phyloP scores from a whole-genome alignment of 2,888 invertebrate species.

The Drosophila meridiana region DNA sequence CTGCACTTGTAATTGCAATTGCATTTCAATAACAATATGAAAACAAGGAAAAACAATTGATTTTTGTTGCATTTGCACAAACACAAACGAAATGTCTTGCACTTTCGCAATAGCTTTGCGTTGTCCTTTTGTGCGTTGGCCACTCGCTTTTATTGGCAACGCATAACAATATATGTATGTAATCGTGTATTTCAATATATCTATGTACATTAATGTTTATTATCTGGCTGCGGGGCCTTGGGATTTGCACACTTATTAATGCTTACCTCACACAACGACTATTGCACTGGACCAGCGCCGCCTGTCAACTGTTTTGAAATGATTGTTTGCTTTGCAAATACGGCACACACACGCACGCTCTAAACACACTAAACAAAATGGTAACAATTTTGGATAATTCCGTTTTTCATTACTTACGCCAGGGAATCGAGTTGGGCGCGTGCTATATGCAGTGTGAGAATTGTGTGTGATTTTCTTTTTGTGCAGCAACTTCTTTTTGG shows the following conservation, averaged over 20 bases:
- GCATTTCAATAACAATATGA: slow-evolving; percentile 1
- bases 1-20: background rate
- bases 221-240: slow-evolving; percentile 33
- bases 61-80: background rate
- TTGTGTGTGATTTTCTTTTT: slow-evolving; percentile 19
- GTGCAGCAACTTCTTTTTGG: slow-evolving; percentile 18
- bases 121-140: background rate
- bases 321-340: slow-evolving; percentile 22
- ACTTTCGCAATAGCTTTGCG: background rate
- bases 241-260: slow-evolving; percentile 42
- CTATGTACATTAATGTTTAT: slow-evolving; percentile 33
- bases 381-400: slow-evolving; percentile 4
- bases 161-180: background rate
- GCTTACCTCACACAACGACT: slow-evolving; percentile 49
- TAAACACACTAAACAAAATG: slow-evolving; percentile 16
- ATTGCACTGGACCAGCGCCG: slow-evolving; percentile 38
- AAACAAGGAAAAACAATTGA: background rate
- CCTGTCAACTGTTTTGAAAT: slow-evolving; percentile 25
- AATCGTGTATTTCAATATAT: background rate
- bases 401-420: slow-evolving; percentile 2
- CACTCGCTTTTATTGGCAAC: background rate
- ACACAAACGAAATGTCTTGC: background rate
- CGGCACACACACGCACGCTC: background rate
- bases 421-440: slow-evolving; percentile 15
- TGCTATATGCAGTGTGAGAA: slow-evolving; percentile 4